Percentiles rank a stretch among this genome's conserved stretches.
Conservation (phyloP, 2,797 vertebrate genomes). For the Vireo griseus region DNA sequence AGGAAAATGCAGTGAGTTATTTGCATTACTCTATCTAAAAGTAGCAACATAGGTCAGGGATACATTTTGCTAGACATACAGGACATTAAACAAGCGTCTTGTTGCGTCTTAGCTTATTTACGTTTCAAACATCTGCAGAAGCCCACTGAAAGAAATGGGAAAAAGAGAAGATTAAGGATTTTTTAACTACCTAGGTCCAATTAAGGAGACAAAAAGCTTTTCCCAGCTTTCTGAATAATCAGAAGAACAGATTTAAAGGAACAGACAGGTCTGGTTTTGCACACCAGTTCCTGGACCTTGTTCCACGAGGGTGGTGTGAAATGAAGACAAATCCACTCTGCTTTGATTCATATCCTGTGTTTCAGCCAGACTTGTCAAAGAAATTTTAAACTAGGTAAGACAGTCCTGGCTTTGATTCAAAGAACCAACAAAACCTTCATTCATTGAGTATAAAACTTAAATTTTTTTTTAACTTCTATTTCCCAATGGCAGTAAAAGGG, state of each 20-base stretch:
- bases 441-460: neutral
- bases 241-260: neutral
- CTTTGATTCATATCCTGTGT: conserved; percentile 1
- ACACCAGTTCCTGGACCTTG: neutral
- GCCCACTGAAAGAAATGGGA: neutral
- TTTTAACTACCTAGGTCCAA: neutral
- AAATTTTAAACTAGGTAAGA: conserved; percentile 25
- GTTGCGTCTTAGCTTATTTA: neutral
- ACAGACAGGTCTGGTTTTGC: neutral
- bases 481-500: neutral
- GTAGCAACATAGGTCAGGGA: neutral
- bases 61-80: neutral
- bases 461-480: neutral
- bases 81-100: neutral
- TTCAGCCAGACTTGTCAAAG: conserved; percentile 17
- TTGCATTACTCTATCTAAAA: neutral
- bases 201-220: neutral
- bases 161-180: neutral
- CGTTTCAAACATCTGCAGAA: neutral
- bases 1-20: neutral
- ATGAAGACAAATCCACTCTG: conserved; percentile 11
- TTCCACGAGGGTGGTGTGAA: neutral
- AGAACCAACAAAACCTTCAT: conserved; percentile 8
- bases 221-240: neutral
- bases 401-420: conserved; percentile 22